A percentile compares a stretch with the other conserved stretches of the same genome.
Evolutionary conservation across 1,140 invertebrate genomes (phyloP).

Genomic region (Listronotus oregonensis): DNA sequence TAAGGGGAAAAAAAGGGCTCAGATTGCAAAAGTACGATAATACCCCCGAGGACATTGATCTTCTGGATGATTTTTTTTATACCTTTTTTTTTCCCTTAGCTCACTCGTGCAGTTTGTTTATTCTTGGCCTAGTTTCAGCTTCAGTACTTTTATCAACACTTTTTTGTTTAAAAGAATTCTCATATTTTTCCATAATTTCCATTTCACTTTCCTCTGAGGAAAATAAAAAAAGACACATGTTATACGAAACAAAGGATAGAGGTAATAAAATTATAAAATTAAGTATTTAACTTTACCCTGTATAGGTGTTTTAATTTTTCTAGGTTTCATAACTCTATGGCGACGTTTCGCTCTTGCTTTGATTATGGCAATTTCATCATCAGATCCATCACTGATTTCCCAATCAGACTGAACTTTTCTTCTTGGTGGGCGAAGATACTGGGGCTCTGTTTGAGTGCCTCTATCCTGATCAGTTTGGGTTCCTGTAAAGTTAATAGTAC

Average conservation of each 20-base stretch:
- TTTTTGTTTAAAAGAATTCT: slow-evolving; percentile 16
- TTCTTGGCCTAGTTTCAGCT: slow-evolving; percentile 54
- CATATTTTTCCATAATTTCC: slow-evolving; percentile 60
- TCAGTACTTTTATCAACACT: slow-evolving; percentile 52
- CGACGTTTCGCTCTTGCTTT: slow-evolving; percentile 44
- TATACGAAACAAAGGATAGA: background rate
- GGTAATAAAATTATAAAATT: background rate
- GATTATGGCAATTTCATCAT: slow-evolving; percentile 55
- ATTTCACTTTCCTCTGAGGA: slow-evolving; percentile 68
- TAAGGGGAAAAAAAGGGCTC: too few relatives aligned
- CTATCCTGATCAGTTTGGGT: slow-evolving; percentile 81
- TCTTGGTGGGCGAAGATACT: slow-evolving; percentile 59
- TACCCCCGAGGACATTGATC: slow-evolving; percentile 7
- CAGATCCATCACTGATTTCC: slow-evolving; percentile 66
- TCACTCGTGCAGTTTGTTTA: slow-evolving; percentile 60
- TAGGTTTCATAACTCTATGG: slow-evolving; percentile 59
- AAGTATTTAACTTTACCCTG: slow-evolving; percentile 46
- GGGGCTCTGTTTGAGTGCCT: slow-evolving; percentile 74
- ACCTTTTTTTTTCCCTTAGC: slow-evolving; percentile 62
- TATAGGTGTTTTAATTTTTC: slow-evolving; percentile 74
- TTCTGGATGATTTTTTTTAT: slow-evolving; percentile 41
- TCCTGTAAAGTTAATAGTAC: too few relatives aligned
- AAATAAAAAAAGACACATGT: background rate
- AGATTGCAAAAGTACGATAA: too few relatives aligned
- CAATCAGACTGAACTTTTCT: slow-evolving; percentile 76